Conservation (phyloP, 2,113 vertebrate species). For the Phalacrocorax aristotelis region DNA sequence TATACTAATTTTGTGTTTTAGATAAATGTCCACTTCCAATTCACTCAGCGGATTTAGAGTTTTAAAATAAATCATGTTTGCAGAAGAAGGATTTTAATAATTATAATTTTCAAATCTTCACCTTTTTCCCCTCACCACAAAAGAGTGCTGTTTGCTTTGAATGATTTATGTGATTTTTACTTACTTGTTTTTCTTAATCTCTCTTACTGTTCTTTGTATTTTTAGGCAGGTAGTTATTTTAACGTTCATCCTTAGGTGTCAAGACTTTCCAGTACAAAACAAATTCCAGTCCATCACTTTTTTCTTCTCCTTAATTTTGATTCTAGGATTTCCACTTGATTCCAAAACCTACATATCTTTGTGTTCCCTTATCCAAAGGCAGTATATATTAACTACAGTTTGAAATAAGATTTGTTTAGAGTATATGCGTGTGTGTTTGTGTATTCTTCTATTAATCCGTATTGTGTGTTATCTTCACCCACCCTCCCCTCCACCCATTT, state of each 20-base stretch:
- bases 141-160: background rate
- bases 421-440: background rate
- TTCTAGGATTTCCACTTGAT: background rate
- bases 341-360: background rate
- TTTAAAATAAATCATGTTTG: background rate
- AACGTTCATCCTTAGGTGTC: background rate
- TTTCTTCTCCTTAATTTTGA: background rate
- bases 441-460: background rate
- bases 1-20: background rate
- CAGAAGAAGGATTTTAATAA: background rate
- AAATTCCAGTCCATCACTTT: background rate
- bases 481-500: background rate
- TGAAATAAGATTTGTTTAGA: background rate
- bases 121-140: background rate
- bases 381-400: background rate
- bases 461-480: background rate
- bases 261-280: background rate
- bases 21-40: background rate
- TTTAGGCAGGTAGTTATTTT: background rate
- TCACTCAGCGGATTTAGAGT: background rate
- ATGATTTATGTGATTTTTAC: background rate
- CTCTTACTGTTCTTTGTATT: background rate
- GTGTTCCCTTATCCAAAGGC: background rate
- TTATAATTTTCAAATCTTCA: background rate
- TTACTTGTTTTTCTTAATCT: background rate